phyloP scores from a whole-genome alignment of 2,113 vertebrate genomes.

The Butorides virescens region DNA sequence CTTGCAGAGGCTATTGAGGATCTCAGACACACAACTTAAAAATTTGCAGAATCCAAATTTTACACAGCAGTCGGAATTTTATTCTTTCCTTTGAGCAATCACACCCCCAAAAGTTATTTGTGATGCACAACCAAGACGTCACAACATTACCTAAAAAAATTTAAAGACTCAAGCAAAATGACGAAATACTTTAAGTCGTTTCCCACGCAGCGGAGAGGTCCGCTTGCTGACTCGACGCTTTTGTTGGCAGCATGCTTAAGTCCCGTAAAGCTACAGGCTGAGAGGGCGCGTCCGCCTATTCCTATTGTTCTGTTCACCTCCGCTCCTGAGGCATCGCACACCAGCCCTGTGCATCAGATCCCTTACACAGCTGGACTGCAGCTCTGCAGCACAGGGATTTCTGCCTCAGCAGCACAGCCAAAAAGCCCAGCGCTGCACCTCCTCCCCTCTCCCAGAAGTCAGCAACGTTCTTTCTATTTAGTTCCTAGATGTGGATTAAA shows the following conservation, averaged over 20 bases:
- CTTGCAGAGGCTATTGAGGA: not conserved
- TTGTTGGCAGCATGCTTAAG: not conserved
- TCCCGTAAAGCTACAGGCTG: not conserved
- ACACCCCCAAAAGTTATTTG: not conserved
- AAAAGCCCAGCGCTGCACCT: not conserved
- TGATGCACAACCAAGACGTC: not conserved
- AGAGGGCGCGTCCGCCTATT: not conserved
- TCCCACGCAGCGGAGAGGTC: not conserved
- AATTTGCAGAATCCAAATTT: not conserved
- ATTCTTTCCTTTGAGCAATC: not conserved
- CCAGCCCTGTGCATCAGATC: not conserved
- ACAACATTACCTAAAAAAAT: not conserved
- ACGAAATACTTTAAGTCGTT: not conserved
- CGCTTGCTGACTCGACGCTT: not conserved
- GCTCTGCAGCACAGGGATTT: not conserved
- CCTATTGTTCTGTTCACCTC: not conserved
- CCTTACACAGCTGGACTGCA: not conserved
- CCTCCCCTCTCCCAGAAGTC: not conserved
- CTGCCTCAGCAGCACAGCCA: not conserved
- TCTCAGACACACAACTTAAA: not conserved
- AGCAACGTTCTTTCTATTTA: slow-evolving; percentile 34
- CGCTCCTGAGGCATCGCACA: accelerated
- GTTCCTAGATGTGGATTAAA: slow-evolving; percentile 66
- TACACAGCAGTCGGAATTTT: not conserved
- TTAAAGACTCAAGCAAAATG: not conserved